phyloP scores from a whole-genome alignment of 2,888 invertebrate species.

The Theretra japonica region DNA sequence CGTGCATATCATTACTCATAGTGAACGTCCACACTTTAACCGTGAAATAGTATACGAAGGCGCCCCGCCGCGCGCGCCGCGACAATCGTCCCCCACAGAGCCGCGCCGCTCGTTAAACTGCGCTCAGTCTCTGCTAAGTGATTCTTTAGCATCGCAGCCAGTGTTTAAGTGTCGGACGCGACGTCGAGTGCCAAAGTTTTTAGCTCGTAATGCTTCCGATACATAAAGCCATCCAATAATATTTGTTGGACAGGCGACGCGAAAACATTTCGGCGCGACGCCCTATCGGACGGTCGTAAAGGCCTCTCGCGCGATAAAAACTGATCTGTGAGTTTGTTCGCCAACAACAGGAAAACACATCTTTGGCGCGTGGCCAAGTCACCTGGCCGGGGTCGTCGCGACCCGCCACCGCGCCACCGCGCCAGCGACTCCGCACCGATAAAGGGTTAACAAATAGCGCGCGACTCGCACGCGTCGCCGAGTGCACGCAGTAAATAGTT shows the following conservation, averaged over 20 bases:
- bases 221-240: constrained; percentile 82
- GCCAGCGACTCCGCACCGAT: constrained; percentile 62
- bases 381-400: constrained; percentile 67
- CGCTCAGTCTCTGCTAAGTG: constrained; percentile 19
- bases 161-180: constrained; percentile 50
- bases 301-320: constrained; percentile 84
- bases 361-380: constrained; percentile 79
- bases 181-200: constrained; percentile 76
- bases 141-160: constrained; percentile 25
- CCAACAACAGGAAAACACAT: constrained; percentile 83
- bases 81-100: neutral
- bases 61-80: neutral
- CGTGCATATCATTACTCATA: neutral
- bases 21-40: constrained; percentile 13
- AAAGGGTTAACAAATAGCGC: constrained; percentile 81
- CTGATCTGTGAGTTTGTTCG: constrained; percentile 83
- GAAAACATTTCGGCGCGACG: constrained; percentile 76
- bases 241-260: constrained; percentile 77
- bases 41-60: neutral
- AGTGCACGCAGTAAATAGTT: constrained; percentile 77
- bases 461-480: constrained; percentile 79
- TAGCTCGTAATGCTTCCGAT: constrained; percentile 82
- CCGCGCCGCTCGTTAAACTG: constrained; percentile 24
- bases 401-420: constrained; percentile 51
- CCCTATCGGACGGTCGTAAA: constrained; percentile 82